Percentiles rank a stretch among this genome's conserved stretches.
Conservation (phyloP, 2,113 vertebrate genomes). For the Cyphomyrus plagiostoma region DNA sequence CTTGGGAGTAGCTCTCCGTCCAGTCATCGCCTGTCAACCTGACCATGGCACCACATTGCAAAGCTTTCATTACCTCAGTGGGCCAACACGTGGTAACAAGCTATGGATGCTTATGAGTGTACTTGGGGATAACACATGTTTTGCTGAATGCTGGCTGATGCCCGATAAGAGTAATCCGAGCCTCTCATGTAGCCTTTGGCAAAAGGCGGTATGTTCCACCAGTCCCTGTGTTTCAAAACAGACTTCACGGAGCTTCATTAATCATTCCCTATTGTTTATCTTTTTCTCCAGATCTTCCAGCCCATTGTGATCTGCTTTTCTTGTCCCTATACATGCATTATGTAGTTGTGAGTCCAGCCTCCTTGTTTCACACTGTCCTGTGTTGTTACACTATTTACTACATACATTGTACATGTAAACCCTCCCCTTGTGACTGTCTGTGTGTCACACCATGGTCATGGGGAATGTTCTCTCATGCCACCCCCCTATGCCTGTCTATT, state of each 20-base stretch:
- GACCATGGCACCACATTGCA: neutral
- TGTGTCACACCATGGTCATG: neutral
- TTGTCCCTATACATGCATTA: neutral
- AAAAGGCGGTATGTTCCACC: neutral
- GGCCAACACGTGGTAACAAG: neutral
- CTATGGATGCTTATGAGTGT: neutral
- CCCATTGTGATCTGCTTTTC: conserved; percentile 50
- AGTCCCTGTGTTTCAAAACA: neutral
- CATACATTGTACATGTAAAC: neutral
- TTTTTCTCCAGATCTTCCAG: conserved; percentile 56
- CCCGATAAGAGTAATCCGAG: neutral
- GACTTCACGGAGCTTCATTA: conserved; percentile 42
- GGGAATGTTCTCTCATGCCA: neutral
- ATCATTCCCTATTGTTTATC: conserved; percentile 49
- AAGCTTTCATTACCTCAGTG: neutral
- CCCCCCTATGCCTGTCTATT: neutral
- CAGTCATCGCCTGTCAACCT: neutral
- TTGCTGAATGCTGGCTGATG: neutral
- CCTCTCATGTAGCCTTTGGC: neutral
- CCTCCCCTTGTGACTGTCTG: neutral
- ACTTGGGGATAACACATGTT: neutral
- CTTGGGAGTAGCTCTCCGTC: neutral
- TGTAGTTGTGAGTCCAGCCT: neutral
- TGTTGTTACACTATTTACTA: neutral
- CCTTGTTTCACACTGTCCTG: neutral